Conservation (phyloP, 2,797 vertebrate genomes). For the Enteromius paludinosus region DNA sequence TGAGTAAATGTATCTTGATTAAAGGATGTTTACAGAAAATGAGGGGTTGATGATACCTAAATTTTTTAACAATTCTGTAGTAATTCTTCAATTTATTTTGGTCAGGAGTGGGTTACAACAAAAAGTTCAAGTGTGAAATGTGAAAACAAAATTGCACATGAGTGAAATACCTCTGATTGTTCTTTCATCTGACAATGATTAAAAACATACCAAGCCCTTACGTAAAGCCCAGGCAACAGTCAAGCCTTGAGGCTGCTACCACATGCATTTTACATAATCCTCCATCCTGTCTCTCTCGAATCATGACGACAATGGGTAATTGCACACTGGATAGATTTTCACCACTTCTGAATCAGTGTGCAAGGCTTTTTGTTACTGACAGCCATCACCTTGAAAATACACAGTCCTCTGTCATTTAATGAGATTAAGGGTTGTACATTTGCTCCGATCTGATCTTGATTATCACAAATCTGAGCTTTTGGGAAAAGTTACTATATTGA, state of each 20-base stretch:
- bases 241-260: conserved; percentile 29
- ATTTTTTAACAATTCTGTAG: not conserved
- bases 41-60: not conserved
- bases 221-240: conserved; percentile 52
- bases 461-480: conserved; percentile 44
- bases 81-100: conserved; percentile 19
- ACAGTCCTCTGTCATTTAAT: conserved; percentile 4
- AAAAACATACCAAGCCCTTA: conserved; percentile 57
- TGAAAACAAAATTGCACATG: conserved; percentile 37
- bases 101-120: conserved; percentile 8
- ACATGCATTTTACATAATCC: conserved; percentile 50
- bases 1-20: not conserved
- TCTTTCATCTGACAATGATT: conserved; percentile 57
- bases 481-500: conserved; percentile 48
- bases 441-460: conserved; percentile 52
- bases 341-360: conserved; percentile 7
- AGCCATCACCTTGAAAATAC: conserved; percentile 24
- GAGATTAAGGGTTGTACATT: conserved; percentile 16
- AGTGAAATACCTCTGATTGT: conserved; percentile 53
- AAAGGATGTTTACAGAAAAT: not conserved
- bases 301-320: conserved; percentile 44
- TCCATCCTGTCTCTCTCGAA: not conserved
- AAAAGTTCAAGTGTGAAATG: conserved; percentile 6
- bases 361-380: conserved; percentile 46
- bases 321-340: conserved; percentile 20